A percentile compares a stretch with the other conserved stretches of the same genome.
These are phyloP conservation scores for Ecliptopera silaceata DNA, from an alignment of 2,888 invertebrate species.

Conservation along the genomic window DNA sequence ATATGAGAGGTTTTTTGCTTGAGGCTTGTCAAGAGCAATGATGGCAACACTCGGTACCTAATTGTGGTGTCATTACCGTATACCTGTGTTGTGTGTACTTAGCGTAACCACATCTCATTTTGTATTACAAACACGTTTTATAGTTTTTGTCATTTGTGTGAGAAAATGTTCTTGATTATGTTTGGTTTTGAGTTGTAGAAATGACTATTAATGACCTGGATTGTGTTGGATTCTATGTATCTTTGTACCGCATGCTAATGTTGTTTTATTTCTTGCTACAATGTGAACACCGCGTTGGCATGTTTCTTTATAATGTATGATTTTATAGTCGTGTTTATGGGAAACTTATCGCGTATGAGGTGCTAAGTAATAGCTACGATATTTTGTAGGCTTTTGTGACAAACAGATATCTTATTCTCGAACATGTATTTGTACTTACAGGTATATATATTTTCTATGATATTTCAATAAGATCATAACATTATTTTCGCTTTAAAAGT, in stretches of 20 bases:
- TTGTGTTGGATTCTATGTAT: conserved; percentile 28
- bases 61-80: conserved; percentile 53
- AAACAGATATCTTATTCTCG: conserved; percentile 12
- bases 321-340: conserved; percentile 32
- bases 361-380: conserved; percentile 32
- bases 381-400: conserved; percentile 18
- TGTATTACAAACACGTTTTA: conserved; percentile 35
- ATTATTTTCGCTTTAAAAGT: too few relatives aligned
- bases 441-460: too few relatives aligned
- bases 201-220: conserved; percentile 20
- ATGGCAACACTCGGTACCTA: conserved; percentile 54
- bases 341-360: conserved; percentile 31
- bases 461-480: too few relatives aligned
- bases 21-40: conserved; percentile 47
- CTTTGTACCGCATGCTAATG: conserved; percentile 28
- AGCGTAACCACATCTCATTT: conserved; percentile 46
- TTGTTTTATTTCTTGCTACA: conserved; percentile 30
- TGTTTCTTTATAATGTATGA: conserved; percentile 31
- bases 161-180: conserved; percentile 20
- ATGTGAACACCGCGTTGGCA: conserved; percentile 30
- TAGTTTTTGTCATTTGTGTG: conserved; percentile 28
- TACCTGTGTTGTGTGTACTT: conserved; percentile 43
- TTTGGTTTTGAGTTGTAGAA: conserved; percentile 28
- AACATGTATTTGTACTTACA: not conserved
- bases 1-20: conserved; percentile 49